Evolutionary conservation across 2,888 invertebrate species (phyloP).

Genomic region (Pterostichus madidus): DNA sequence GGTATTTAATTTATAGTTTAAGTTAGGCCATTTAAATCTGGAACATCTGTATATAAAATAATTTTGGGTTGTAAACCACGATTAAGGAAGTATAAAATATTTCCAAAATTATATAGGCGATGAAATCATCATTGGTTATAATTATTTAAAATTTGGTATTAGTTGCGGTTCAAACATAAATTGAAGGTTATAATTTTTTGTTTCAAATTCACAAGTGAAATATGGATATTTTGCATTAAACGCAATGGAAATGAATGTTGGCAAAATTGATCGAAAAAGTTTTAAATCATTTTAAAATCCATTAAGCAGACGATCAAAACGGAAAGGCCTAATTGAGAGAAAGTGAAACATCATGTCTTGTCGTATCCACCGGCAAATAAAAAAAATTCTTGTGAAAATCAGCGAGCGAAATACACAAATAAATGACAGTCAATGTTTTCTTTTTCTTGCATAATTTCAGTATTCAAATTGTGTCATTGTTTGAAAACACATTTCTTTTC

Average conservation of each 20-base stretch:
- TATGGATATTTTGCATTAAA: neutral
- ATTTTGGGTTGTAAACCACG: no score
- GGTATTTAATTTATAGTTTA: no score
- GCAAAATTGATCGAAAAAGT: neutral
- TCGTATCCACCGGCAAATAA: neutral
- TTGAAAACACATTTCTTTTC: neutral
- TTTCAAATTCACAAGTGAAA: neutral
- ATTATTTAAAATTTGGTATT: conserved; percentile 24
- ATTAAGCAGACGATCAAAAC: neutral
- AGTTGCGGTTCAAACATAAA: conserved; percentile 19
- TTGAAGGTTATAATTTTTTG: conserved; percentile 22
- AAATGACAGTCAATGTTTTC: conserved; percentile 3
- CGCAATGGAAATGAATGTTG: neutral
- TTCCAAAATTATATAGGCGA: no score
- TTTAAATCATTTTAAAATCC: conserved; percentile 27
- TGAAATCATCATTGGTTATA: conserved; percentile 7
- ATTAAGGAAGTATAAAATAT: no score
- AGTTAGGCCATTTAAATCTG: no score
- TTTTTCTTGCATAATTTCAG: conserved; percentile 13
- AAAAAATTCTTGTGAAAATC: conserved; percentile 10
- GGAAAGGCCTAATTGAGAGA: conserved; percentile 25
- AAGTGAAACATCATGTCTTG: conserved; percentile 7
- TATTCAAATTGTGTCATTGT: conserved; percentile 22
- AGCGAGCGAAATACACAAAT: neutral
- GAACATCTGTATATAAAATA: no score